Conservation (phyloP, 2,888 invertebrate genomes). For the Galeopsomyia nigrocyanea region DNA sequence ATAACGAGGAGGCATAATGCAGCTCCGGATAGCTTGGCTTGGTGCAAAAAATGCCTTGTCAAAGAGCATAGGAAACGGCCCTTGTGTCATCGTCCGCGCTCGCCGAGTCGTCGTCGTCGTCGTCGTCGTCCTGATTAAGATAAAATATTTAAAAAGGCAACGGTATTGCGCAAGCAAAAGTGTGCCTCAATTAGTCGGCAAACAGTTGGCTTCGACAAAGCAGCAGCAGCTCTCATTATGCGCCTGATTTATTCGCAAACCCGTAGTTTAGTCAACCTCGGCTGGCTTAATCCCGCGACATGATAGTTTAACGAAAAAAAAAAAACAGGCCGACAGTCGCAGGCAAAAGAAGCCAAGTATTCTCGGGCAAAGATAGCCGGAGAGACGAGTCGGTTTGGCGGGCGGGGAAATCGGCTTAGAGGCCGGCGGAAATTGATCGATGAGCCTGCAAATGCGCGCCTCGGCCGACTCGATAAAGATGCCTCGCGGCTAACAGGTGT, state of each 20-base stretch:
- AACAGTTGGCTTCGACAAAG: no score
- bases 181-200: no score
- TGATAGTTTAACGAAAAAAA: no score
- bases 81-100: slow-evolving; percentile 11
- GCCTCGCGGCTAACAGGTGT: slow-evolving; percentile 23
- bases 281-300: neutral
- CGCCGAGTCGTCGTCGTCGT: no score
- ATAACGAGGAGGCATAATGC: slow-evolving; percentile 10
- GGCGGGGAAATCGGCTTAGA: neutral
- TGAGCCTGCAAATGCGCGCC: slow-evolving; percentile 19
- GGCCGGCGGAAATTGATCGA: slow-evolving; percentile 27
- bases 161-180: neutral
- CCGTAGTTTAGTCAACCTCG: neutral
- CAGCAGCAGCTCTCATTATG: no score
- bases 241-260: slow-evolving; percentile 7
- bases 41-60: slow-evolving; percentile 12
- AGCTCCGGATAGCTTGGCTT: no score
- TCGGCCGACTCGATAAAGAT: slow-evolving; percentile 23
- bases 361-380: no score
- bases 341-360: no score
- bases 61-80: slow-evolving; percentile 31
- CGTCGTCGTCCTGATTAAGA: neutral
- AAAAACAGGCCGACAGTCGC: no score
- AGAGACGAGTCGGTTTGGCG: no score
- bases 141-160: slow-evolving; percentile 14